These are phyloP conservation scores for Sarcophaga caerulescens DNA, from an alignment of 2,888 invertebrate species.

Conservation along the genomic window DNA sequence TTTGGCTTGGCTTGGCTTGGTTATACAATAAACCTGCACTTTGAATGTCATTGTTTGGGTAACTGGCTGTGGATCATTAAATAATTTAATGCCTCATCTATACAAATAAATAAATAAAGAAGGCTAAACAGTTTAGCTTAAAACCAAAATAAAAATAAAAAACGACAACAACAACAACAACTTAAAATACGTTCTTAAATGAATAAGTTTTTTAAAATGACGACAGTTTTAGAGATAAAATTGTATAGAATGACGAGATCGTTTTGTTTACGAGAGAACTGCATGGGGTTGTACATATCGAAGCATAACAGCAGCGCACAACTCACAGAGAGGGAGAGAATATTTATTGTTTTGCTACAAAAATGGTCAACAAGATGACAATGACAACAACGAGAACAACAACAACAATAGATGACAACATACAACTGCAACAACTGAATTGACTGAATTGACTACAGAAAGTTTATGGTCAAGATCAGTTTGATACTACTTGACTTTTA, in stretches of 20 bases:
- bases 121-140: neutral
- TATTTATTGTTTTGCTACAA: constrained; percentile 60
- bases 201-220: constrained; percentile 26
- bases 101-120: constrained; percentile 29
- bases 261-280: constrained; percentile 33
- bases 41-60: constrained; percentile 58
- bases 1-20: neutral
- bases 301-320: constrained; percentile 16
- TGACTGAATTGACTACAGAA: constrained; percentile 39
- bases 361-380: constrained; percentile 66
- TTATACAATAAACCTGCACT: constrained; percentile 37
- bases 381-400: constrained; percentile 40
- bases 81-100: constrained; percentile 62
- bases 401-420: neutral
- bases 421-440: constrained; percentile 5
- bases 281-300: constrained; percentile 26
- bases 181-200: constrained; percentile 46
- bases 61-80: constrained; percentile 58
- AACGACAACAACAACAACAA: neutral
- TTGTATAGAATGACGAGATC: constrained; percentile 40
- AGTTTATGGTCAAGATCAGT: constrained; percentile 64
- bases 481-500: constrained; percentile 44
- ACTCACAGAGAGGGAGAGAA: constrained; percentile 39
- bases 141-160: neutral
- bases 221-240: constrained; percentile 13